A percentile compares a stretch with the other conserved stretches of the same genome.
Conservation (phyloP, 2,113 vertebrate species). For the Cettia cetti region DNA sequence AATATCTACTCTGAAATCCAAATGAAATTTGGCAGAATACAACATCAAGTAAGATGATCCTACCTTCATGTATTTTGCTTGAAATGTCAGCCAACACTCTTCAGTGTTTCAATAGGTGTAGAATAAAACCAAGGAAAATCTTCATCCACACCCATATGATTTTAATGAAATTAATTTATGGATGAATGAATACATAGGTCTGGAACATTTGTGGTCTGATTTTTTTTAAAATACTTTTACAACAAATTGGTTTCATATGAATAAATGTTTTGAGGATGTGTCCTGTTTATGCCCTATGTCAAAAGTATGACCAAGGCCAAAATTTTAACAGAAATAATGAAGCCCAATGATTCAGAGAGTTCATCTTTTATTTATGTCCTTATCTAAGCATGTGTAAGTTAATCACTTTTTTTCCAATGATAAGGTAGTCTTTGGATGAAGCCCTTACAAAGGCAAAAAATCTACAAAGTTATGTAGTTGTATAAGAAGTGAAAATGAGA, state of each 20-base stretch:
- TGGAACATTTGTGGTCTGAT: background rate
- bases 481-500: background rate
- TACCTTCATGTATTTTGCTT: background rate
- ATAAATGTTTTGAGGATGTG: background rate
- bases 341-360: background rate
- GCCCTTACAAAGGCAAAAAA: background rate
- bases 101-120: background rate
- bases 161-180: constrained; percentile 6
- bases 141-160: background rate
- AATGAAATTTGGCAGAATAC: constrained; percentile 13
- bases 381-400: background rate
- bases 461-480: background rate
- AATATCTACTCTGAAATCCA: constrained; percentile 19
- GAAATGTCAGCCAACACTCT: constrained; percentile 24
- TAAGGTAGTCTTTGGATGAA: background rate
- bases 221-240: background rate
- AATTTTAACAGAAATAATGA: constrained; percentile 3
- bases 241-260: constrained; percentile 8
- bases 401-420: background rate
- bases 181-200: background rate
- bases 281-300: background rate
- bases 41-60: background rate
- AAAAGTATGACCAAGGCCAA: background rate
- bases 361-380: background rate
- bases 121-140: constrained; percentile 1